Evolutionary conservation across 35 echinoderm and acorn worm genomes (phyloP).

Genomic region (Ophioderma brevispina): DNA sequence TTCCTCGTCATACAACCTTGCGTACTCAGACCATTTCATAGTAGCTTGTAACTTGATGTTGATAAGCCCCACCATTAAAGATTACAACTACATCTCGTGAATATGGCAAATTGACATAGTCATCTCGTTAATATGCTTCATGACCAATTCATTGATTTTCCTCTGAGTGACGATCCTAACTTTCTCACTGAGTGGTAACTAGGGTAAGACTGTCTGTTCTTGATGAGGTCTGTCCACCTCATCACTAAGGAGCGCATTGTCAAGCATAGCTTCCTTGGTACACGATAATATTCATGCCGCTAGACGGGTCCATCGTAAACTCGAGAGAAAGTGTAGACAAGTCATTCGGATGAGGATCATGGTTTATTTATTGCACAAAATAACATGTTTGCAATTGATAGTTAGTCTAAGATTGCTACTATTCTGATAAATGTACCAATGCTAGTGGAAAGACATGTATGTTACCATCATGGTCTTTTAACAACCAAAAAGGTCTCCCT

Average conservation of each 20-base stretch:
- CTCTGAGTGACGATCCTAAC: too few relatives aligned
- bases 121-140: not conserved
- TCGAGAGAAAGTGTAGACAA: not conserved
- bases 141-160: too few relatives aligned
- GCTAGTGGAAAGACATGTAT: not conserved
- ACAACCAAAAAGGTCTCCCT: not conserved
- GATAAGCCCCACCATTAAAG: not conserved
- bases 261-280: not conserved
- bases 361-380: not conserved
- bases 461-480: not conserved
- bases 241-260: not conserved
- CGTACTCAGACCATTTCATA: not conserved
- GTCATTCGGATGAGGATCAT: not conserved
- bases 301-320: not conserved
- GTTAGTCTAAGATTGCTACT: not conserved
- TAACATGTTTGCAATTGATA: not conserved
- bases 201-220: not conserved
- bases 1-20: not conserved
- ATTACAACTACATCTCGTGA: not conserved
- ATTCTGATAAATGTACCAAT: not conserved
- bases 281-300: too few relatives aligned
- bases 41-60: not conserved
- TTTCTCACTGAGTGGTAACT: too few relatives aligned
- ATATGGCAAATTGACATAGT: not conserved
- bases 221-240: not conserved